Base-by-base conservation (phyloP, 2,113 vertebrate genomes). In the Oncorhynchus clarkii region DNA sequence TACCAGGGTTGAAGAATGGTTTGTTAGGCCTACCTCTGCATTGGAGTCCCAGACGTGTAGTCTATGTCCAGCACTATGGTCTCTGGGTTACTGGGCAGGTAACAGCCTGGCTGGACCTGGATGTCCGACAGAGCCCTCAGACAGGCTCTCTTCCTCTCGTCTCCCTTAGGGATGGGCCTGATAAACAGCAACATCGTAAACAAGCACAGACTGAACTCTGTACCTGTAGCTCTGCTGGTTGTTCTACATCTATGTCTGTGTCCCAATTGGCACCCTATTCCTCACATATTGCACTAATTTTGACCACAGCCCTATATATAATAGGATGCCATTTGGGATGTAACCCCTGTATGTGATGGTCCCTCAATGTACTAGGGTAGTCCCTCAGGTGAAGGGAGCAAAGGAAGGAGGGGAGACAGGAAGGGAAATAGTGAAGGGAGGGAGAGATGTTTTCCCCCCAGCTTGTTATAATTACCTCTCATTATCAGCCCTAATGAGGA, bases 11-110 rank as follows among this genome's bases (percentile, higher is more conserved):
- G 14, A 51, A 14, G 3, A 18, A 54, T 54, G 18, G 9, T 5
- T 14, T 13, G 20, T 11, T 11, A 73, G 54, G 49, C 80, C 31
- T 84, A 98, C 97, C 97, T 99, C 87, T 99, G 97, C 97, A 99
- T 98, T 7, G 97, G 97, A 0, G 96, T 97, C 83, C 97, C 97
- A 3, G 97, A 99, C 82, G 95, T 96, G 90, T 98, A 99, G 92
- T 99, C 97, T 7, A 99, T 99, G 86, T 99, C 97, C 74, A 99
- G 87, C 71, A 99, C 97, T 3, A 99, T 97, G 66, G 97, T 96
- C 90, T 99, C 97, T 0, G 97, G 97, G 82, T 99, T 99, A 87
- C 97, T 99, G 81, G 97, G 97, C 76, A 99, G 91, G 83, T 99
- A 99, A 86, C 97, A 99, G 83, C 97, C 97, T 14, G 96, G 96